Conservation (phyloP, 2,888 invertebrate genomes). For the Drosophila melanosoma region DNA sequence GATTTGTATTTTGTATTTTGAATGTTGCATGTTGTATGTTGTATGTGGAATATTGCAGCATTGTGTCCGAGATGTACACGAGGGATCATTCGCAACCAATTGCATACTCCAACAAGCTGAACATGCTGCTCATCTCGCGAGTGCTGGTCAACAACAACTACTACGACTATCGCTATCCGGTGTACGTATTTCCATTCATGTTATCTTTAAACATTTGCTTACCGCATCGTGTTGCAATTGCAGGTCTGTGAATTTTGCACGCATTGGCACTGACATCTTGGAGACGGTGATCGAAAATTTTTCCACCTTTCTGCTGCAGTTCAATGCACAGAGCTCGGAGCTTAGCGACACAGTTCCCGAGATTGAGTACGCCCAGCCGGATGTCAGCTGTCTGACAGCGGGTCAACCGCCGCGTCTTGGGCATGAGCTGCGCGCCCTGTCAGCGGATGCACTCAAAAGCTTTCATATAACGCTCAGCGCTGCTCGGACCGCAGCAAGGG, state of each 20-base stretch:
- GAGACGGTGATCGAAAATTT: conserved; percentile 82
- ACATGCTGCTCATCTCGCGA: conserved; percentile 83
- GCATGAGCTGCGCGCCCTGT: conserved; percentile 67
- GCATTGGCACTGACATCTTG: conserved; percentile 83
- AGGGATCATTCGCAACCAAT: conserved; percentile 73
- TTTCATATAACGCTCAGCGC: conserved; percentile 83
- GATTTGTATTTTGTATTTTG: not conserved
- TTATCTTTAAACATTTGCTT: not conserved
- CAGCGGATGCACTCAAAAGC: conserved; percentile 73
- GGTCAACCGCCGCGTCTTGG: conserved; percentile 61
- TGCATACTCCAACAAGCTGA: conserved; percentile 82
- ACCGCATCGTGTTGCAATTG: not conserved
- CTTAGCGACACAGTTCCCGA: conserved; percentile 60
- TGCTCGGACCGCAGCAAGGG: conserved; percentile 80
- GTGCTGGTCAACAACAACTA: conserved; percentile 77
- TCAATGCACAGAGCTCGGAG: conserved; percentile 74
- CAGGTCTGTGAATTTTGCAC: conserved; percentile 83
- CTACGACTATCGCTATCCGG: conserved; percentile 83
- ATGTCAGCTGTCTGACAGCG: conserved; percentile 70
- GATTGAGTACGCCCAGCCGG: conserved; percentile 72
- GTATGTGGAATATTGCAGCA: conserved; percentile 57
- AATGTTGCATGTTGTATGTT: not conserved
- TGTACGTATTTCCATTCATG: conserved; percentile 68
- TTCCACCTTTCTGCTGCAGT: conserved; percentile 80
- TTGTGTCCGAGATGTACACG: conserved; percentile 83